A percentile compares a stretch with the other conserved stretches of the same genome.
These are phyloP conservation scores for human (Homo sapiens) DNA, from an alignment of 2,113 vertebrate species.

Conservation along the genomic window DNA sequence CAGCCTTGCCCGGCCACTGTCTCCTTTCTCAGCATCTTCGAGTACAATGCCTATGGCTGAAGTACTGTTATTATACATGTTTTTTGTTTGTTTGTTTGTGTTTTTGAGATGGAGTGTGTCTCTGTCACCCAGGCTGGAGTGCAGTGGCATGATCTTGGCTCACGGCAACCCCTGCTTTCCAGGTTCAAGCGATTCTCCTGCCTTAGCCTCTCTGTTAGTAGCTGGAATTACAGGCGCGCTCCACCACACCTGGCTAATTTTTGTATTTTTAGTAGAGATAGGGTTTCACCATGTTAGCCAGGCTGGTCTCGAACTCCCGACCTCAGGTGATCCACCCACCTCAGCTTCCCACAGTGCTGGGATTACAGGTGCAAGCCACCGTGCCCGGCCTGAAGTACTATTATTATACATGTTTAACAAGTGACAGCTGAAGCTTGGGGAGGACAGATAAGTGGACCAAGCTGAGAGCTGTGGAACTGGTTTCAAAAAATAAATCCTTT, in stretches of 20 bases:
- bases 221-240: background rate
- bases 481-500: background rate
- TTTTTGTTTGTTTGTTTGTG: background rate
- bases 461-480: background rate
- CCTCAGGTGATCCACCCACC: background rate
- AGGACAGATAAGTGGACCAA: background rate
- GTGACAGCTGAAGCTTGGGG: background rate
- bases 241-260: background rate
- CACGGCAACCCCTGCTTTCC: background rate
- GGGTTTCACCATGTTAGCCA: background rate
- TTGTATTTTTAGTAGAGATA: background rate
- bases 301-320: background rate
- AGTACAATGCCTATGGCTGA: background rate
- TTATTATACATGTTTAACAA: background rate
- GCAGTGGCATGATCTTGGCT: background rate
- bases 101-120: background rate
- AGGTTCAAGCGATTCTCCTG: background rate
- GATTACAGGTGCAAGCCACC: background rate
- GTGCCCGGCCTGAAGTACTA: background rate
- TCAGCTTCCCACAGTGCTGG: background rate
- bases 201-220: background rate
- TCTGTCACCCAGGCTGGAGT: background rate
- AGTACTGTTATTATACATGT: background rate
- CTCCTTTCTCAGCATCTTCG: background rate
- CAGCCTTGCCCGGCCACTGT: background rate